phyloP scores from a whole-genome alignment of 2,888 invertebrate genomes.

The Pseudococcus viburni region DNA sequence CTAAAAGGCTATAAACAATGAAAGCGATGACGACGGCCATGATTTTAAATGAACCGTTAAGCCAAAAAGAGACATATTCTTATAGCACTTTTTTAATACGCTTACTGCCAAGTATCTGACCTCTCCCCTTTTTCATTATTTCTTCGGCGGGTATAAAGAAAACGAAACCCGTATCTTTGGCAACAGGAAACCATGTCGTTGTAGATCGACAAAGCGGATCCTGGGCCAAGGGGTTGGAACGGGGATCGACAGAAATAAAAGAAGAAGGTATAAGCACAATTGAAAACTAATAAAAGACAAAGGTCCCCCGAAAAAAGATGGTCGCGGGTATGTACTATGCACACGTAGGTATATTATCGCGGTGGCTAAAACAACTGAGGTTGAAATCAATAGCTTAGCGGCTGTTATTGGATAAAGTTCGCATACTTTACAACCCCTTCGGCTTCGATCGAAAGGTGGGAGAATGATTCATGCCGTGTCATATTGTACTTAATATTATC shows the following conservation, averaged over 20 bases:
- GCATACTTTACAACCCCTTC: constrained; percentile 38
- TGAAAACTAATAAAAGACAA: constrained; percentile 47
- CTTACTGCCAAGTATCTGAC: constrained; percentile 54
- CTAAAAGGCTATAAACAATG: constrained; percentile 57
- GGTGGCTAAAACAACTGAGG: constrained; percentile 37
- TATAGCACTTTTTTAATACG: constrained; percentile 52
- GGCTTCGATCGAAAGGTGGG: constrained; percentile 27
- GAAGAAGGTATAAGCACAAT: not conserved
- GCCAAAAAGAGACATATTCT: constrained; percentile 56
- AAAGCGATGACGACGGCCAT: constrained; percentile 54
- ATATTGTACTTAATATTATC: constrained; percentile 56
- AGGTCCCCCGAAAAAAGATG: constrained; percentile 13
- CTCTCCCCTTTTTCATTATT: constrained; percentile 58
- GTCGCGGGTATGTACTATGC: constrained; percentile 1
- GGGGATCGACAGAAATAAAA: not conserved
- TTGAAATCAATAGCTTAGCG: constrained; percentile 44
- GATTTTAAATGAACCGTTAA: constrained; percentile 58
- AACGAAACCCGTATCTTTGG: constrained; percentile 55
- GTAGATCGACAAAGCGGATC: constrained; percentile 17
- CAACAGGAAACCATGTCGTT: constrained; percentile 54
- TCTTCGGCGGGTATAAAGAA: constrained; percentile 42
- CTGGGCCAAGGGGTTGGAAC: not conserved
- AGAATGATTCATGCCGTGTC: constrained; percentile 57
- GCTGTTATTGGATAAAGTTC: constrained; percentile 42
- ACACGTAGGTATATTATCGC: constrained; percentile 2